Evolutionary conservation across 2,888 invertebrate species (phyloP).

Genomic region (Uloborus plumipes): DNA sequence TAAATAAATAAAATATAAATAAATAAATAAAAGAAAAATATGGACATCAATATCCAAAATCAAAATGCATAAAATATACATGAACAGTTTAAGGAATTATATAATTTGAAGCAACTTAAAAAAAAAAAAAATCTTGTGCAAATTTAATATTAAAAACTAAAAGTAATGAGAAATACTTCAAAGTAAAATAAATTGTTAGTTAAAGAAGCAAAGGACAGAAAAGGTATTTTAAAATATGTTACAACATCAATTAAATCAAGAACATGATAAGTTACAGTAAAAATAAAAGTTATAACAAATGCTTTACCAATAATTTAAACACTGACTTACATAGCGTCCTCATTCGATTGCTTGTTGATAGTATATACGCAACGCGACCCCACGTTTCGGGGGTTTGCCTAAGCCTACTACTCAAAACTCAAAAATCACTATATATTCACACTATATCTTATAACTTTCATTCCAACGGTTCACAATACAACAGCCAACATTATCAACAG

Average conservation of each 20-base stretch:
- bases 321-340: slow-evolving; percentile 58
- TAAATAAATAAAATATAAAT: neutral
- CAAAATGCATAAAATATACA: neutral
- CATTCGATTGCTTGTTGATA: slow-evolving; percentile 28
- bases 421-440: slow-evolving; percentile 43
- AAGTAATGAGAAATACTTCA: neutral
- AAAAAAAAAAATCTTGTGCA: neutral
- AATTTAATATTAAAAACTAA: neutral
- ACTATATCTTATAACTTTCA: slow-evolving; percentile 38
- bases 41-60: neutral
- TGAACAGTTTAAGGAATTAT: neutral
- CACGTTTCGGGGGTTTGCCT: slow-evolving; percentile 59
- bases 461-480: slow-evolving; percentile 44
- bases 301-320: slow-evolving; percentile 61
- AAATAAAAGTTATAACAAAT: slow-evolving; percentile 12
- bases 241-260: neutral
- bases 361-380: slow-evolving; percentile 51
- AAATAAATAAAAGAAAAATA: no score
- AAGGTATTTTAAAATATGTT: neutral
- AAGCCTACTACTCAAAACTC: slow-evolving; percentile 45
- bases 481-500: slow-evolving; percentile 36
- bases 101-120: neutral
- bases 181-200: neutral
- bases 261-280: neutral
- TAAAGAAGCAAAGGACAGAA: neutral